Conservation (phyloP, 2,113 vertebrate species). For the Vulpes ferrilata region DNA sequence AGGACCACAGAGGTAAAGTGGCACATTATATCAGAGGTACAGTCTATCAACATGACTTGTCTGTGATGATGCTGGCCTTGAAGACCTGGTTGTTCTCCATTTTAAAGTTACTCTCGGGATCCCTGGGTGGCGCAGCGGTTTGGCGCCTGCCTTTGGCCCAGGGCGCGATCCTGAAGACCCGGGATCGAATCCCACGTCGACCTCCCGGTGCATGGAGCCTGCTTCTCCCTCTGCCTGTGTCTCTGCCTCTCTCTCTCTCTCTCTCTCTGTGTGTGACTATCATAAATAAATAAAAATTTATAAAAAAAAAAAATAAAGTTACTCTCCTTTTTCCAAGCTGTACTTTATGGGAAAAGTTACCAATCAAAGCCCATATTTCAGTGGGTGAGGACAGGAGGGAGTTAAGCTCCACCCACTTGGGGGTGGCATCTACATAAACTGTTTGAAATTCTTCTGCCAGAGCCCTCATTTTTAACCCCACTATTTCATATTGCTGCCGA, state of each 20-base stretch:
- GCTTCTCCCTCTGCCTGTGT: too few relatives aligned
- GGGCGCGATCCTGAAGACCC: too few relatives aligned
- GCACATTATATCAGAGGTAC: background rate
- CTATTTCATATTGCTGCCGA: background rate
- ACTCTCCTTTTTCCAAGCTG: background rate
- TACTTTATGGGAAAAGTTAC: background rate
- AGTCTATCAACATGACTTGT: background rate
- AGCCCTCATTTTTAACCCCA: background rate
- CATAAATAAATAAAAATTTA: too few relatives aligned
- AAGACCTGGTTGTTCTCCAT: background rate
- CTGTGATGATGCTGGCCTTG: background rate
- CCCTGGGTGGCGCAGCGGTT: too few relatives aligned
- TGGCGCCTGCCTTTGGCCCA: too few relatives aligned
- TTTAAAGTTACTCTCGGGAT: background rate
- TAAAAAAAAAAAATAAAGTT: too few relatives aligned
- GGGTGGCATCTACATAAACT: background rate
- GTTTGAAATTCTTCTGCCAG: background rate
- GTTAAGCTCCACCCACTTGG: background rate
- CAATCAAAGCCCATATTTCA: background rate
- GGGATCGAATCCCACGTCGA: too few relatives aligned
- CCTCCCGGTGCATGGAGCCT: too few relatives aligned
- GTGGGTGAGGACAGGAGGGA: rapidly evolving
- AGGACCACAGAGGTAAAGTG: background rate
- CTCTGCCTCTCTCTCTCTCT: too few relatives aligned
- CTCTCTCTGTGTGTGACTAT: too few relatives aligned